A percentile compares a stretch with the other conserved stretches of the same genome.
Evolutionary conservation across 2,797 vertebrate species (phyloP).

Genomic region (Esox lucius): DNA sequence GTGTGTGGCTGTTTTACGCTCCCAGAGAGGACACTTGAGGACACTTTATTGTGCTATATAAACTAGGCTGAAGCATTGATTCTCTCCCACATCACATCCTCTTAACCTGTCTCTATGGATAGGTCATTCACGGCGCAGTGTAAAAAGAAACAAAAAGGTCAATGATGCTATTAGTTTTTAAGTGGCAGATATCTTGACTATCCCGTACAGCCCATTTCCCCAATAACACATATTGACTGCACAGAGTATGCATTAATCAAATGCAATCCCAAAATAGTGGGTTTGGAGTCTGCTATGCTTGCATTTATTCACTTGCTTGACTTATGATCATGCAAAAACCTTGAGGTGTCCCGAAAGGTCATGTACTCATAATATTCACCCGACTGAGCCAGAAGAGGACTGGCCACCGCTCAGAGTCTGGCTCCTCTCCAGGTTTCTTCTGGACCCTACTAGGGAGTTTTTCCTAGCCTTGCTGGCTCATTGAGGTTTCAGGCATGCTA

Average conservation of each 20-base stretch:
- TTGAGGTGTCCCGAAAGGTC: not conserved
- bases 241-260: not conserved
- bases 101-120: not conserved
- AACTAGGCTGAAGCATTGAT: slow-evolving; percentile 1
- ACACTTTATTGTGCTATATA: not conserved
- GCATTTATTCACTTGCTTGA: no score
- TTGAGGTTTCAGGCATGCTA: no score
- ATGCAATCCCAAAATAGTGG: not conserved
- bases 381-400: no score
- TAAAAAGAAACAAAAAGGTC: not conserved
- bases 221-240: not conserved
- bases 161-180: not conserved
- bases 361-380: no score
- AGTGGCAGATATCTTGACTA: not conserved
- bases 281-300: not conserved
- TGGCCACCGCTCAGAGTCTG: no score
- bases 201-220: not conserved
- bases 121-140: not conserved
- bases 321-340: not conserved
- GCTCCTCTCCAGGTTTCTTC: no score
- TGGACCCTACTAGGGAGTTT: no score
- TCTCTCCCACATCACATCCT: not conserved
- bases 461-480: no score
- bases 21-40: not conserved
- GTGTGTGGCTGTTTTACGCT: not conserved